These are phyloP conservation scores for Vannuccia rotundouncinata DNA, from an alignment of 2,888 invertebrate species.

Conservation along the genomic window DNA sequence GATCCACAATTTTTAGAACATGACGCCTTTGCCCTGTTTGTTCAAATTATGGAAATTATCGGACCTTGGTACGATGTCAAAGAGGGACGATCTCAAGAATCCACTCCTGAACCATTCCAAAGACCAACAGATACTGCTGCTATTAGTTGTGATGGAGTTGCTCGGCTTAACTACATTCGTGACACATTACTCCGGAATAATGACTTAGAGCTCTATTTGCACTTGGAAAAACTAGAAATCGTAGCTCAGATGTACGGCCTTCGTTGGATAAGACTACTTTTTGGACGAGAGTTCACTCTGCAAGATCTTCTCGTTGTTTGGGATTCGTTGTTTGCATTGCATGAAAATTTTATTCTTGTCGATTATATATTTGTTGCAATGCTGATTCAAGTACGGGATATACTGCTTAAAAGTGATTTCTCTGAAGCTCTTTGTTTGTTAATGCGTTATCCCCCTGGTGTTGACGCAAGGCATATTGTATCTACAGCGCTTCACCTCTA, in stretches of 20 bases:
- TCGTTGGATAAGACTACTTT: slow-evolving; percentile 74
- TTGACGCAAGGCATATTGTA: slow-evolving; percentile 64
- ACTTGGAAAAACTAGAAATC: slow-evolving; percentile 68
- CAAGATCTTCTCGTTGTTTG: slow-evolving; percentile 70
- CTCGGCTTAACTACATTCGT: slow-evolving; percentile 57
- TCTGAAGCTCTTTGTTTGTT: slow-evolving; percentile 64
- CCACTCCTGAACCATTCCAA: slow-evolving; percentile 25
- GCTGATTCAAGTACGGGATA: slow-evolving; percentile 66
- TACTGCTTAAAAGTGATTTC: slow-evolving; percentile 64
- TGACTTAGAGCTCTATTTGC: slow-evolving; percentile 64
- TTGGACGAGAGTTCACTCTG: slow-evolving; percentile 75
- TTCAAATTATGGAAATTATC: slow-evolving; percentile 57
- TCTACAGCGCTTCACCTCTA: slow-evolving; percentile 62
- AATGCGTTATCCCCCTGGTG: slow-evolving; percentile 66
- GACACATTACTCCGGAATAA: slow-evolving; percentile 65
- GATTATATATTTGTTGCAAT: slow-evolving; percentile 71
- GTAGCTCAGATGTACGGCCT: slow-evolving; percentile 79
- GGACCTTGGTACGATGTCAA: slow-evolving; percentile 58
- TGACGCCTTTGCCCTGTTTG: slow-evolving; percentile 64
- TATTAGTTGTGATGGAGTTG: slow-evolving; percentile 28
- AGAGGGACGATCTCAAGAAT: too few relatives aligned
- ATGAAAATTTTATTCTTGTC: slow-evolving; percentile 57
- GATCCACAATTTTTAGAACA: slow-evolving; percentile 68
- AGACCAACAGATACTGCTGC: not conserved
- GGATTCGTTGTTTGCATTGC: slow-evolving; percentile 72